These are phyloP conservation scores for Xylocampa areola DNA, from an alignment of 2,888 invertebrate species.

Conservation along the genomic window DNA sequence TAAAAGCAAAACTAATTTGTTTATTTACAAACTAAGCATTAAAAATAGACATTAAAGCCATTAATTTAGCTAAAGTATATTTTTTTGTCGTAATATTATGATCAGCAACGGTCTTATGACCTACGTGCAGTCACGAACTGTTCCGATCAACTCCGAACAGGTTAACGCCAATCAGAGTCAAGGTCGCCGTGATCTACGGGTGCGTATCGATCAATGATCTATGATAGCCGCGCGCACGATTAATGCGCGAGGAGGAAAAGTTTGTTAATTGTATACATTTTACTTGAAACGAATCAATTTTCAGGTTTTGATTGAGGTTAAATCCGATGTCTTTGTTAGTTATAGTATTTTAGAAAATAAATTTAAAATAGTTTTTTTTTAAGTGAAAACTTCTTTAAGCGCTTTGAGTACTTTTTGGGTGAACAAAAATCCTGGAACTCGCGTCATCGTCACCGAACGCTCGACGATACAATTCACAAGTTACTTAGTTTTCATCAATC, in stretches of 20 bases:
- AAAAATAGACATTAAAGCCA: slow-evolving; percentile 38
- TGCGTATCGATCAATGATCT: slow-evolving; percentile 79
- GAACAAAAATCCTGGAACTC: no score
- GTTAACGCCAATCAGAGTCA: slow-evolving; percentile 77
- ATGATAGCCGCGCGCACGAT: slow-evolving; percentile 52
- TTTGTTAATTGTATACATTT: slow-evolving; percentile 7
- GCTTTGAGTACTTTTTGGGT: no score
- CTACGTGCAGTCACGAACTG: slow-evolving; percentile 70
- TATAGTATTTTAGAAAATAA: not conserved
- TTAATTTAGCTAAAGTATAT: slow-evolving; percentile 45
- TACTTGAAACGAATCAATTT: slow-evolving; percentile 12
- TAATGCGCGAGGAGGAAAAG: slow-evolving; percentile 37
- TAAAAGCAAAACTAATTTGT: slow-evolving; percentile 28
- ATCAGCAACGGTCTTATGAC: slow-evolving; percentile 61
- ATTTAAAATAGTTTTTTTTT: not conserved
- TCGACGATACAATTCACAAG: no score
- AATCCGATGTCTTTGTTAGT: not conserved
- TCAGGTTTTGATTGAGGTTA: not conserved
- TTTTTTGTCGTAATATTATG: slow-evolving; percentile 64
- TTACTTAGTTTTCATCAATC: no score
- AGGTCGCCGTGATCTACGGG: slow-evolving; percentile 75
- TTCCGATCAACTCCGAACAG: slow-evolving; percentile 64
- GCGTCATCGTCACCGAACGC: no score
- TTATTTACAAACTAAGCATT: slow-evolving; percentile 40
- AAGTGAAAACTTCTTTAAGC: no score